Base-by-base conservation (phyloP, 2,797 vertebrate genomes). In the Falco peregrinus region DNA sequence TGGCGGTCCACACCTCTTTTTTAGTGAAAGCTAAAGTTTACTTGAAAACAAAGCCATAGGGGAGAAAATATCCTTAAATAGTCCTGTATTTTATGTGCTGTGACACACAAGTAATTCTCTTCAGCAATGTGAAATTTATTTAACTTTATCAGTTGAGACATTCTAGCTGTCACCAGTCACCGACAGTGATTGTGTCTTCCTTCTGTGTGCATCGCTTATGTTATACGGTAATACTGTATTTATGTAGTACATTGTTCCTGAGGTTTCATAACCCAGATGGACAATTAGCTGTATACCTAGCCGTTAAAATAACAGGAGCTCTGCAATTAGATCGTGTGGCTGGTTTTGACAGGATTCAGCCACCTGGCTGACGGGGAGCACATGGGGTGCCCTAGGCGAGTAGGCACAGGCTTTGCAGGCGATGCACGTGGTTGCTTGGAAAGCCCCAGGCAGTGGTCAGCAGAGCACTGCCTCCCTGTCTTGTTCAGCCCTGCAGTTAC, bases 381-480 rank as follows among this genome's bases (percentile, higher is more conserved):
- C 10, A 5, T 12, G 0, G 1, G 33, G n/a, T 54, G 56, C 9
- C 63, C 22, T 22, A 3, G 14, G 3, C 0, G 2, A 13, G 53
- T 5, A 25, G 47, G 33, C 39, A 16, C 6, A 9, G 63, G 35
- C 16, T 25, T 53, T 53, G 59, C 48, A 25, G 22, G 47, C 2
- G 7, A 17, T 5, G 70, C 2, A 5, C 13, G 2, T 70, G 5
- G 25, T 50, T 33, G 47, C n/a, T 51, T n/a, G 60, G 76, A 20
- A 41, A 45, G 43, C 31, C 10, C 2, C 13, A 16, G 73, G 41
- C 25, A 31, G 9, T 15, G 37, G 47, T 29, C 59, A 20, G 86
- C 71, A 39, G 47, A 31, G 45, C 2, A 0, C 39, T 84, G 39
- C 53, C 25, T 71, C 37, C 54, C 16, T 4, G 0, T 29, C 43